Percentiles rank a stretch among this genome's conserved stretches.
Evolutionary conservation across 2,113 vertebrate species (phyloP).

Genomic region (Carassius auratus): DNA sequence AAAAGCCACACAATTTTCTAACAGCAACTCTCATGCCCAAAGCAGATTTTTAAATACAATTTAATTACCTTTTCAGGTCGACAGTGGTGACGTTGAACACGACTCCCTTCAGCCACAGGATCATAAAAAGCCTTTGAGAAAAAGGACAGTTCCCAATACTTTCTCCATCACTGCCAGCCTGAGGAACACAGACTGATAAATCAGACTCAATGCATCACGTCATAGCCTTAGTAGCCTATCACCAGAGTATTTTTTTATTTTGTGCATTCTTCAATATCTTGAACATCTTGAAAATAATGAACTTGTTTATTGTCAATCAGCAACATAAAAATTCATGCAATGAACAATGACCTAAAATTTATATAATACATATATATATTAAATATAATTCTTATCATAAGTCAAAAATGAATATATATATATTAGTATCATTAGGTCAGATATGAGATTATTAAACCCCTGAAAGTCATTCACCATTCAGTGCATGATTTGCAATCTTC

Average conservation of each 20-base stretch:
- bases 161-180: constrained; percentile 94
- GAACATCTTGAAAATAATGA: too few species aligned
- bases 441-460: constrained; percentile 12
- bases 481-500: constrained; percentile 32
- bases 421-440: neutral
- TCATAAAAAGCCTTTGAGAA: constrained; percentile 97
- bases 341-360: too few species aligned
- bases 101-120: constrained; percentile 97
- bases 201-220: neutral
- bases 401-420: too few species aligned
- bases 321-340: too few species aligned
- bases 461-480: constrained; percentile 9
- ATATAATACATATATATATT: too few species aligned
- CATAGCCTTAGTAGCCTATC: neutral
- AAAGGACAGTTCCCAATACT: constrained; percentile 98
- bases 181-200: constrained; percentile 47
- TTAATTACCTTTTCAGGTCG: constrained; percentile 90
- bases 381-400: too few species aligned
- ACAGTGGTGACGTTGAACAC: constrained; percentile 98
- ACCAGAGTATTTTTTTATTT: too few species aligned
- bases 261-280: too few species aligned
- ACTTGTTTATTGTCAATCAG: too few species aligned
- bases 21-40: neutral
- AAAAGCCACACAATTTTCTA: neutral
- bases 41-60: neutral